Base-by-base conservation (phyloP, 2,888 invertebrate genomes). In the Nomada ruficornis region DNA sequence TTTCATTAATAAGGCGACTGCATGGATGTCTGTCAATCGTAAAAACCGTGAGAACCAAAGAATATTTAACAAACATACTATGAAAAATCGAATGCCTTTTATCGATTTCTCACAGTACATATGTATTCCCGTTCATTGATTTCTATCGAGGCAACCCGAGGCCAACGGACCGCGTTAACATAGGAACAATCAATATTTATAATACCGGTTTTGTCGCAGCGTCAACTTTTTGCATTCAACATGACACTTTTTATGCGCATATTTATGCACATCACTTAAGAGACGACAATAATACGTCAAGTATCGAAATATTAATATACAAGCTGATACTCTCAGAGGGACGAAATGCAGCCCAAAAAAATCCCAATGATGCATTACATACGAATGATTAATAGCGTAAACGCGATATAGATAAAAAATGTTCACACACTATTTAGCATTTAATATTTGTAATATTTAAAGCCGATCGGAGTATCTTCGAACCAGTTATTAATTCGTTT, bases 61-160 rank as follows among this genome's bases (percentile, higher is more conserved):
- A 42, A 11, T 59, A 47, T 69, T 64, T 52, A 54, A 64, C 13
- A 20, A 63, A 23, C 60, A 2, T 15, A 77, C 59, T 62, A 70
- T 74, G 80, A 77, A 81, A 80, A 80, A 47, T 67, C 70, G 71
- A 70, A 77, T 64, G 72, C 69, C 73, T 74, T 80, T 63, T 63
- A 83, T 83, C 81, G 77, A 74, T 85, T 84, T 85, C 78, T 70
- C 84, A 82, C 82, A 77, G 75, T 71, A 36, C 36, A 36, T 36
- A 7, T 7, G 47, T 47, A 13, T 68, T 75, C 23, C 67, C 55
- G 52, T 67, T 82, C 67, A 50, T 77, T 47, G 42, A 75, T 72
- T 73, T 67, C 52, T 64, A 52, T 72, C 70, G 26, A n/a, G 29
- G 74, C 62, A 80, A 73, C 54, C 10, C 54, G 70, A 84, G 62